Evolutionary conservation across 2,888 invertebrate species (phyloP).

Genomic region (Acronicta alni): DNA sequence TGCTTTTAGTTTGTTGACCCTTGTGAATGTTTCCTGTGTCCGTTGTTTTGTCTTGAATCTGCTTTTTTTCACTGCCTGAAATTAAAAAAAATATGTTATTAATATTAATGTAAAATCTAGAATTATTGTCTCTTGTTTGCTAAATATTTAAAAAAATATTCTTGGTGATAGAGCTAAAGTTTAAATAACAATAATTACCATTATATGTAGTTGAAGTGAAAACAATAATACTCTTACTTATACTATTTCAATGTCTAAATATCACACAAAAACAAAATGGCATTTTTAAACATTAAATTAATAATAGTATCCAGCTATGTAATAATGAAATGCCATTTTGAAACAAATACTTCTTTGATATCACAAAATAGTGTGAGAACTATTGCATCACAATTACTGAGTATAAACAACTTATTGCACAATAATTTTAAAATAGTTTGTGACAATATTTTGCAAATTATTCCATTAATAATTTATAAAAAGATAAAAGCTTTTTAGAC

Average conservation of each 20-base stretch:
- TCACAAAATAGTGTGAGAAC: constrained; percentile 26
- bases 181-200: not conserved
- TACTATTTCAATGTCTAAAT: not conserved
- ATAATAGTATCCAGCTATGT: not conserved
- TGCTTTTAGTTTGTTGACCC: constrained; percentile 93
- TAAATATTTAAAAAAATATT: no score
- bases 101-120: not conserved
- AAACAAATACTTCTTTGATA: constrained; percentile 25
- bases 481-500: no score
- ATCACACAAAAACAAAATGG: constrained; percentile 17
- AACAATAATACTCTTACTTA: constrained; percentile 2
- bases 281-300: not conserved
- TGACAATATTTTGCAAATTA: not conserved
- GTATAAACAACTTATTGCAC: constrained; percentile 30
- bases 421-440: constrained; percentile 26
- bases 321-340: constrained; percentile 23
- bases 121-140: constrained; percentile 23
- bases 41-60: constrained; percentile 93
- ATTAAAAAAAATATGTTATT: constrained; percentile 31
- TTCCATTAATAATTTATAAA: not conserved
- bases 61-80: constrained; percentile 94
- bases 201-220: not conserved
- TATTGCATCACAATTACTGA: constrained; percentile 44
- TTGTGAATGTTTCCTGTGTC: constrained; percentile 93
- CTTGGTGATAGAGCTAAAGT: no score